phyloP scores from a whole-genome alignment of 2,113 vertebrate genomes.

The Herpailurus yagouaroundi region DNA sequence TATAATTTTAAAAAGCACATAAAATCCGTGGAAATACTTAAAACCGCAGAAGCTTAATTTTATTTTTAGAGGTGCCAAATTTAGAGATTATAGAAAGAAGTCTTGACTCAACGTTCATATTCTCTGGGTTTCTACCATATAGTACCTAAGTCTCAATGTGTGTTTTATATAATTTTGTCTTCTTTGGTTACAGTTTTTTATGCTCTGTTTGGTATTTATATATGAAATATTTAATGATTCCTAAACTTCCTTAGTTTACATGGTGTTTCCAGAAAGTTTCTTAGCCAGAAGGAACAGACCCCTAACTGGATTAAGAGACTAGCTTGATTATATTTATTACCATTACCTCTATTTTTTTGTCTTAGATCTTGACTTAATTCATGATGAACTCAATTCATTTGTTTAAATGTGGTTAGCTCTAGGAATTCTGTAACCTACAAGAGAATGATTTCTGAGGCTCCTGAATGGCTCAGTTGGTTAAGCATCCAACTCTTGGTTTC shows the following conservation, averaged over 20 bases:
- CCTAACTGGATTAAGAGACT: neutral
- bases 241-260: conserved; percentile 27
- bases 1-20: neutral
- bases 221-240: conserved; percentile 26
- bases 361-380: neutral
- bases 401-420: conserved; percentile 22
- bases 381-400: neutral
- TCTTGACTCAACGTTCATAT: neutral
- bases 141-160: neutral
- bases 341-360: conserved; percentile 18
- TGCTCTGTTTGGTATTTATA: neutral
- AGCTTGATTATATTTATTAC: neutral
- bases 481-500: too few relatives aligned
- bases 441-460: neutral
- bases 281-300: neutral
- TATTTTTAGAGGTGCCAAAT: neutral
- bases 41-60: conserved; percentile 33
- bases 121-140: neutral
- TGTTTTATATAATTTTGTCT: neutral
- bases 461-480: too few relatives aligned
- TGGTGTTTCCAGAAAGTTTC: neutral
- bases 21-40: conserved; percentile 28
- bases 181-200: conserved; percentile 7
- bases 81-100: conserved; percentile 15
- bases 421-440: conserved; percentile 9